Conservation (phyloP, 2,113 vertebrate species). For the Nansenia antarctica region DNA sequence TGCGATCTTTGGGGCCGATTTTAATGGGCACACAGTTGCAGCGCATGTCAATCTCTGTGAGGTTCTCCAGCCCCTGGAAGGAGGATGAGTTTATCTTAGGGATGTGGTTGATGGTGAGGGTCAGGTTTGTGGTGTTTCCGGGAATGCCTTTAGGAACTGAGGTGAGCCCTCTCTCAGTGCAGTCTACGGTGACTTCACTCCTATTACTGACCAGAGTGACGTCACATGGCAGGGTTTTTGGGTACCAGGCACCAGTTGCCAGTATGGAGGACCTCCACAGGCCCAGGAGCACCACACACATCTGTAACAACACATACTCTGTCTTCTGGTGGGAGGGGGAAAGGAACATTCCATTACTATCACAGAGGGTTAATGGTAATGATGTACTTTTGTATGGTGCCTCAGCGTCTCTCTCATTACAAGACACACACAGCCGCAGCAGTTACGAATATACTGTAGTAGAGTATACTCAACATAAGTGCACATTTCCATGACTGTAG, state of each 20-base stretch:
- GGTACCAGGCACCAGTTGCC: conserved; percentile 74
- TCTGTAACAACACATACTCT: conserved; percentile 39
- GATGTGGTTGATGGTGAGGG: conserved; percentile 91
- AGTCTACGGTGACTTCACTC: conserved; percentile 81
- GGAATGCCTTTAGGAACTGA: conserved; percentile 84
- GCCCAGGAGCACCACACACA: conserved; percentile 37
- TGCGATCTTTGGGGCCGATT: conserved; percentile 81
- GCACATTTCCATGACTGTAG: too few species aligned
- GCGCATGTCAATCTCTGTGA: conserved; percentile 89
- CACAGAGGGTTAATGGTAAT: background rate
- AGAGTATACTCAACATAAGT: too few species aligned
- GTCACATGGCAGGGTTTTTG: conserved; percentile 89
- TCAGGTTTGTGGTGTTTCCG: conserved; percentile 85
- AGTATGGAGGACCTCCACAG: conserved; percentile 32
- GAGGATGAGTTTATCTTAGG: conserved; percentile 73
- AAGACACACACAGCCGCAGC: too few species aligned
- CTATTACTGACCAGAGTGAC: conserved; percentile 60
- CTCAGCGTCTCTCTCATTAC: background rate
- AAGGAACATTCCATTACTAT: background rate
- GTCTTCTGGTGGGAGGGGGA: conserved; percentile 24
- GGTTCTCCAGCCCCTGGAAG: conserved; percentile 77
- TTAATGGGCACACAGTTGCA: conserved; percentile 91
- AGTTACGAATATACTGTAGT: too few species aligned
- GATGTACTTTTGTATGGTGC: background rate
- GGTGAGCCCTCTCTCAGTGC: conserved; percentile 78